Evolutionary conservation across 92 coral and sea anemone genomes (phyloP), one percentile per base, ranked within the genome.

Genomic region (Actinostola sp.): DNA sequence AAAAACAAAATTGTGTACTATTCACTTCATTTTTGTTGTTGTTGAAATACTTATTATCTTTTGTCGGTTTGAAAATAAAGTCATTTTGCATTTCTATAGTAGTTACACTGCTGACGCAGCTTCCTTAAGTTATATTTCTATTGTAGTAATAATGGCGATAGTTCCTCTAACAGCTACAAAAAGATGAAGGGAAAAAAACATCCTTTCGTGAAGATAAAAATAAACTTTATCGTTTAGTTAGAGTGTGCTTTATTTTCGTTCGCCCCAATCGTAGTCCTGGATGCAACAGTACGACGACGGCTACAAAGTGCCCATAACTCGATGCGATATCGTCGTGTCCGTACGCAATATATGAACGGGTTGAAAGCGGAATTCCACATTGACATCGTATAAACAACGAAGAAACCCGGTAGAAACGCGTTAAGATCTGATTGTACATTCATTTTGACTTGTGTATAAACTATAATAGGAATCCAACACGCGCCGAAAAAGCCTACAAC

Each of bases 351-450:
- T 5, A 81, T 81, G 34, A 72, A 81, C 1, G 86, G 86, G 46
- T 81, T 73, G 5, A 73, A 81, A 3, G 75, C 52, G 11, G 86
- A 81, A 39, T 81, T 81, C 3, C 28, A 81, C 86, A 81, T 72
- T 19, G 86, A 66, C 42, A 73, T 32, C 12, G 80, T 72, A 9
- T 81, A 76, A 45, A 73, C 78, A 19, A 58, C 69, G 24, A 55
- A 62, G 42, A 81, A 73, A 5, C 61, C 44, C 17, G 80, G 78
- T 26, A 81, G 44, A 35, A 81, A 81, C 27, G 34, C 72, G 21
- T 32, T 39, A 15, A 3, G 17, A 23, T 31, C 45, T 3, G 50
- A 31, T 2, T 16, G 17, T 13, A 23, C 53, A 21, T 70, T 43
- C 35, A 54, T 48, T 34, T 70, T 66, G 6, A 59, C n/a, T 45